Percentiles rank a stretch among this genome's conserved stretches.
Evolutionary conservation across 2,797 vertebrate genomes (phyloP).

Genomic region (Crax fasciolata): DNA sequence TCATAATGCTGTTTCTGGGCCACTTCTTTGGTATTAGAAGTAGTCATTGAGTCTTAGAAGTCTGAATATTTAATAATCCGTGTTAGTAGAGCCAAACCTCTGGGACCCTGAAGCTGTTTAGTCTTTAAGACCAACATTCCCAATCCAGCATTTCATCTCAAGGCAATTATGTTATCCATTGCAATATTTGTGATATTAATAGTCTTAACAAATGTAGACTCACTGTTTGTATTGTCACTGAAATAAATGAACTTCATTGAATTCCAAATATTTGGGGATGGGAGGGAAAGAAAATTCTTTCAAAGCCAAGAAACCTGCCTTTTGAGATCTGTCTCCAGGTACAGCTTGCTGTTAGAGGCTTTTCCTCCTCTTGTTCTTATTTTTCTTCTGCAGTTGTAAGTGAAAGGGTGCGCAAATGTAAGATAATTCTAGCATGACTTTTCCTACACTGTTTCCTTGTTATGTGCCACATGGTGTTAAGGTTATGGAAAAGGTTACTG

Average conservation of each 20-base stretch:
- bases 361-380: not conserved
- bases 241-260: not conserved
- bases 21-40: not conserved
- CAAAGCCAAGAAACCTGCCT: not conserved
- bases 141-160: not conserved
- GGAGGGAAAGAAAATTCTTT: not conserved
- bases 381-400: not conserved
- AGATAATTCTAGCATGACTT: slow-evolving; percentile 1
- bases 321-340: not conserved
- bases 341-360: not conserved
- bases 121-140: not conserved
- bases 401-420: not conserved
- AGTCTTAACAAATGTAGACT: not conserved
- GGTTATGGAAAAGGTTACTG: not conserved
- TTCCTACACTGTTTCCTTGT: not conserved
- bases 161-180: not conserved
- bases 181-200: not conserved
- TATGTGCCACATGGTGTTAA: not conserved
- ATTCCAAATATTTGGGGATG: not conserved
- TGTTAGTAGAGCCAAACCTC: not conserved
- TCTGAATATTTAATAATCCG: not conserved
- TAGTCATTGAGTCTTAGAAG: not conserved
- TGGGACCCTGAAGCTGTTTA: not conserved
- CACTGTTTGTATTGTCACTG: not conserved
- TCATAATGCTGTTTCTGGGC: not conserved